Evolutionary conservation across 2,888 invertebrate genomes (phyloP).

Genomic region (Spisula subtruncata): DNA sequence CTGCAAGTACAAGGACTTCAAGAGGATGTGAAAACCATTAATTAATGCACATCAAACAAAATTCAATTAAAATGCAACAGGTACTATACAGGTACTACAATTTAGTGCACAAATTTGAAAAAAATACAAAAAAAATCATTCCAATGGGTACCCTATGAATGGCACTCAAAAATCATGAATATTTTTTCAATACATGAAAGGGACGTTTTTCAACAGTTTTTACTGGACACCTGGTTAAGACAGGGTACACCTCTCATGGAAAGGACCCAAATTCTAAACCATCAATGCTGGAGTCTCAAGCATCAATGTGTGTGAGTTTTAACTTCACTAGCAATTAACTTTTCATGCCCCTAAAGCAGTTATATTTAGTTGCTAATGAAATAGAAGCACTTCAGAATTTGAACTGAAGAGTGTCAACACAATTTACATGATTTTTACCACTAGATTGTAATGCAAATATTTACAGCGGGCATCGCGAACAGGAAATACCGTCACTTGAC

Average conservation of each 20-base stretch:
- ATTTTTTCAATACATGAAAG: constrained; percentile 24
- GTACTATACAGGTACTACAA: constrained; percentile 12
- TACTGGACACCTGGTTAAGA: constrained; percentile 5
- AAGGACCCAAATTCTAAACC: not conserved
- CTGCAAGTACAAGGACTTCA: not conserved
- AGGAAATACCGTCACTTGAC: constrained; percentile 52
- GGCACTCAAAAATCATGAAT: constrained; percentile 18
- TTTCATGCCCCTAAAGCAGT: constrained; percentile 37
- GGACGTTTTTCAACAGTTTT: not conserved
- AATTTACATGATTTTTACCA: constrained; percentile 40
- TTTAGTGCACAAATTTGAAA: not conserved
- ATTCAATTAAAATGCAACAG: constrained; percentile 18
- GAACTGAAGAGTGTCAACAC: constrained; percentile 33
- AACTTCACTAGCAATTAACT: constrained; percentile 26
- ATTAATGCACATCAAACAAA: not conserved
- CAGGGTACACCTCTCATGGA: not conserved
- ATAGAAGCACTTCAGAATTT: constrained; percentile 23
- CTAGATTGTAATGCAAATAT: constrained; percentile 47
- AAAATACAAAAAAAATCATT: not conserved
- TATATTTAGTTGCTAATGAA: constrained; percentile 23
- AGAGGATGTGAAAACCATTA: not conserved
- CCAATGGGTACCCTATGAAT: not conserved
- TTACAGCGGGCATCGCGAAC: constrained; percentile 40
- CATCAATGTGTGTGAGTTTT: constrained; percentile 16
- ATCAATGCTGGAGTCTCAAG: not conserved